Evolutionary conservation across 2,797 vertebrate species (phyloP).

Genomic region (Molothrus aeneus): DNA sequence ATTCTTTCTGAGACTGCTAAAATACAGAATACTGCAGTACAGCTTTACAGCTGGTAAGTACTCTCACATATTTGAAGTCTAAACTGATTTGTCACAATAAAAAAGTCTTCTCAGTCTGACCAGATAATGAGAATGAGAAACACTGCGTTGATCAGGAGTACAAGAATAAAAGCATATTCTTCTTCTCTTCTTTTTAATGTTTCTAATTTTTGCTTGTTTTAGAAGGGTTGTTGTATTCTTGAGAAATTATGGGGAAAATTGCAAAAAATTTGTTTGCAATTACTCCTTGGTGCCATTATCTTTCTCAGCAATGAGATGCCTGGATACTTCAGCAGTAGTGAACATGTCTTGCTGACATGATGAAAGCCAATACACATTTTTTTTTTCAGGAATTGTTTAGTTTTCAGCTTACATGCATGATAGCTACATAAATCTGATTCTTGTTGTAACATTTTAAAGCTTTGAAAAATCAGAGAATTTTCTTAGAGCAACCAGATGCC

Average conservation of each 20-base stretch:
- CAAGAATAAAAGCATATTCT: neutral
- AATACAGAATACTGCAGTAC: neutral
- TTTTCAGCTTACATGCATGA: neutral
- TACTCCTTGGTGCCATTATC: neutral
- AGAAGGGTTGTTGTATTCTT: neutral
- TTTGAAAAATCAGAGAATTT: neutral
- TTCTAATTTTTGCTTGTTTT: neutral
- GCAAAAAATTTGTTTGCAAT: neutral
- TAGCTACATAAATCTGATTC: neutral
- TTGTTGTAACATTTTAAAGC: neutral
- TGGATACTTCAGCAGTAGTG: neutral
- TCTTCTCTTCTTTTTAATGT: neutral
- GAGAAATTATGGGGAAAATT: neutral
- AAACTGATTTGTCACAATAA: neutral
- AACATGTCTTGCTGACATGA: neutral
- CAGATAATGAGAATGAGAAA: neutral
- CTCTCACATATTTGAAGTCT: neutral
- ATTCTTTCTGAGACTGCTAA: neutral
- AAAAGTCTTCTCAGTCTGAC: neutral
- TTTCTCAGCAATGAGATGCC: neutral
- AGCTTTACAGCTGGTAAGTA: neutral
- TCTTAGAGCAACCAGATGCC: neutral
- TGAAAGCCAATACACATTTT: fast-evolving
- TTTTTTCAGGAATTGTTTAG: neutral
- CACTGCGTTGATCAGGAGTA: neutral